Evolutionary conservation across 2,797 vertebrate genomes (phyloP), one percentile per base, ranked within the genome.

Genomic region (Sebastiscus albofasciatus): DNA sequence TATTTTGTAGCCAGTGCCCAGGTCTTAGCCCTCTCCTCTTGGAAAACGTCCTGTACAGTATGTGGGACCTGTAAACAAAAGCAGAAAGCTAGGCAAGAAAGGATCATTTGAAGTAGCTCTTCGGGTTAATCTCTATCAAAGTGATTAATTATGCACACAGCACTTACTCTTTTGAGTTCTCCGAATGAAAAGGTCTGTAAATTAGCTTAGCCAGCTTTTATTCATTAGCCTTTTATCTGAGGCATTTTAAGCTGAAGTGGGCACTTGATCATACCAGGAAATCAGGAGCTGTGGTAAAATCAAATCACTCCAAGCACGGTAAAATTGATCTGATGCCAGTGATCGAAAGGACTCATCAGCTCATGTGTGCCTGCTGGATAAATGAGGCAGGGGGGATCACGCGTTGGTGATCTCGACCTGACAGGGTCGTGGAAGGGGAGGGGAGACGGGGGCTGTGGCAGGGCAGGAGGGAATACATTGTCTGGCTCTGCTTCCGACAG

Each of bases 401-500:
- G 75, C 67, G 4, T 46, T 56, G 58, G 46, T 75, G 72, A 87
- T 81, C 66, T 71, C 31, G 42, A 73, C 60, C 55, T 80, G 79
- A 86, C 39, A 71, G 59, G 79, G 85, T 82, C 67, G 36, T n/a
- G 22, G 67, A 70, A 24, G 52, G 66, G 71, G 5, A 14, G 10
- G 34, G 42, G 2, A 52, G 12, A 3, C 0, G 4, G 31, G 18
- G 56, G 8, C 54, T 59, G 59, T 20, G 54, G 68, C 10, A 3
- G 34, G 26, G 31, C 8, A 62, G 64, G 67, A 27, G 72, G 81
- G 87, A 78, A 82, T 59, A 72, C 54, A 69, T 52, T 67, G 89
- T 78, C 83, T 75, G 66, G 49, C 54, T 79, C 29, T 72, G 62
- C 83, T 92, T 92, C 86, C 82, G 70, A 92, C 83, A 86, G 87